These are phyloP conservation scores for Gymnocephalus cernua DNA, from an alignment of 2,113 vertebrate species.

Conservation along the genomic window DNA sequence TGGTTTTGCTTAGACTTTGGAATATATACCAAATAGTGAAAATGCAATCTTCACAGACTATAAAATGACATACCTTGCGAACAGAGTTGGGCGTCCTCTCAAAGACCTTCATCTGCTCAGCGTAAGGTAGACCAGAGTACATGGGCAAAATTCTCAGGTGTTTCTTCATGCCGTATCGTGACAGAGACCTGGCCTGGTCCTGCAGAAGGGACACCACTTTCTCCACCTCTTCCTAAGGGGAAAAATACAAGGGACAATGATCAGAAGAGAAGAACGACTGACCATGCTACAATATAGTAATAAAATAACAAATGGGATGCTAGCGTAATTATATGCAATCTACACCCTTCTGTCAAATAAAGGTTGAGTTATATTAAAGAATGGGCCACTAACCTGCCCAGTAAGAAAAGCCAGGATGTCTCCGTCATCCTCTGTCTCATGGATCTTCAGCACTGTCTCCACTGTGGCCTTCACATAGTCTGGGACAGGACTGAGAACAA, in stretches of 20 bases:
- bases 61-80: constrained; percentile 87
- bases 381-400: constrained; percentile 88
- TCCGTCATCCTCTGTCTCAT: constrained; percentile 94
- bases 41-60: neutral
- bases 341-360: neutral
- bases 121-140: constrained; percentile 94
- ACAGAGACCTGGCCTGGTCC: constrained; percentile 92
- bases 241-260: neutral
- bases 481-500: constrained; percentile 90
- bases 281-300: neutral
- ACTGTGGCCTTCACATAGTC: constrained; percentile 98
- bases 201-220: constrained; percentile 93
- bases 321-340: neutral
- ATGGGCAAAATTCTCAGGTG: constrained; percentile 96
- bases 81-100: constrained; percentile 90
- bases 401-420: constrained; percentile 96
- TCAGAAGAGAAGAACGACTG: neutral
- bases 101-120: constrained; percentile 97
- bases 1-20: neutral
- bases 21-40: neutral
- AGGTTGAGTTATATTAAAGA: neutral
- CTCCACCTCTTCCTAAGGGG: constrained; percentile 94
- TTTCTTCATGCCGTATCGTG: constrained; percentile 93
- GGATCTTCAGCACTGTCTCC: constrained; percentile 97
- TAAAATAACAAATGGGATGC: neutral